phyloP scores from a whole-genome alignment of 2,888 invertebrate genomes.

The Thumatha senex region DNA sequence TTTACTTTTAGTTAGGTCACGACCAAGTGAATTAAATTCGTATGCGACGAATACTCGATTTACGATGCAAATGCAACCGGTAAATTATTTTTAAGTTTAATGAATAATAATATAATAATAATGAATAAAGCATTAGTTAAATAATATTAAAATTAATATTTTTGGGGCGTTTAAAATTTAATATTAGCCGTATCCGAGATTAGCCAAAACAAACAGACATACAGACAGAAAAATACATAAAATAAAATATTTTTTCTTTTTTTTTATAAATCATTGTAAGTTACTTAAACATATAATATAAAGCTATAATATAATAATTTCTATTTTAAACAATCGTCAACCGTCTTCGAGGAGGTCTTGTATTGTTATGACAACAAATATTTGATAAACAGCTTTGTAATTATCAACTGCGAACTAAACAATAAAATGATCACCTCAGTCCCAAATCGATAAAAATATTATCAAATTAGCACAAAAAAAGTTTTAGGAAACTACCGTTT shows the following conservation, averaged over 20 bases:
- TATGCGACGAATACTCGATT: background rate
- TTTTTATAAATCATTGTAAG: too few relatives aligned
- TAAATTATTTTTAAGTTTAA: background rate
- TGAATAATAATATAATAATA: too few relatives aligned
- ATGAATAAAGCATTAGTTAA: too few relatives aligned
- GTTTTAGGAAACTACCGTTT: constrained; percentile 35
- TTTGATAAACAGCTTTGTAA: constrained; percentile 29
- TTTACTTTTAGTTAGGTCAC: constrained; percentile 13
- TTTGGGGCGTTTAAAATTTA: too few relatives aligned
- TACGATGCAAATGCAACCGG: too few relatives aligned
- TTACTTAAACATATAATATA: too few relatives aligned
- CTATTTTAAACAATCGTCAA: background rate
- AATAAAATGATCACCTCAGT: constrained; percentile 28
- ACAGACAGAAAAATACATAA: too few relatives aligned
- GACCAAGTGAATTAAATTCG: constrained; percentile 7
- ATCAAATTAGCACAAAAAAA: constrained; percentile 34
- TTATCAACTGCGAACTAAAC: constrained; percentile 27
- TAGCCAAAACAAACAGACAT: too few relatives aligned
- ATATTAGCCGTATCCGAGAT: too few relatives aligned
- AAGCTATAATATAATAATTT: background rate
- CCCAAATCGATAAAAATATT: constrained; percentile 42
- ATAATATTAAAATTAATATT: too few relatives aligned
- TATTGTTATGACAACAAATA: constrained; percentile 9
- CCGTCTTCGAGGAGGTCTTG: constrained; percentile 23
- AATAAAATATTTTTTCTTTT: too few relatives aligned